Evolutionary conservation across 2,888 invertebrate genomes (phyloP).

Genomic region (Bimastos eiseni): DNA sequence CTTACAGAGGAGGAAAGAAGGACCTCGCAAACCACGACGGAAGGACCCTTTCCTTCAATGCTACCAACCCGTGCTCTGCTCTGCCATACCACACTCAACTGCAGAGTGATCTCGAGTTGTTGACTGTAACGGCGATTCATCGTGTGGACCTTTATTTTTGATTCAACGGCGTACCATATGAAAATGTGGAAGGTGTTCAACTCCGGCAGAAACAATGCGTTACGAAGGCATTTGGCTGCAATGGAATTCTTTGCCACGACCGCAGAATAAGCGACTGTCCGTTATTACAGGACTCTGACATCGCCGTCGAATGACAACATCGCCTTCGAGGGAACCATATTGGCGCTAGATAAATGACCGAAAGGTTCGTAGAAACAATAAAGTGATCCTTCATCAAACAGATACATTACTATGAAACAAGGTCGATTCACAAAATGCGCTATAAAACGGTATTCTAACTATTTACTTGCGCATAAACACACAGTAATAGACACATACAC

Average conservation of each 20-base stretch:
- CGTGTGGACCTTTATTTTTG: background rate
- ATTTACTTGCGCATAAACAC: background rate
- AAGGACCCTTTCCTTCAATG: background rate
- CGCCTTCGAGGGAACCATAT: background rate
- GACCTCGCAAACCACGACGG: background rate
- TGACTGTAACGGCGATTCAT: background rate
- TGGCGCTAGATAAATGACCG: background rate
- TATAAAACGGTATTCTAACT: background rate
- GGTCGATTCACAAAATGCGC: background rate
- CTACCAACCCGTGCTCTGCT: background rate
- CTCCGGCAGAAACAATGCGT: background rate
- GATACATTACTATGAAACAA: background rate
- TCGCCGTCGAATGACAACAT: background rate
- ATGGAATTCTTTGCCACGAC: background rate
- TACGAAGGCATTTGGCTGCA: background rate
- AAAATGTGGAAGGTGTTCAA: background rate
- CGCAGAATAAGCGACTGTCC: background rate
- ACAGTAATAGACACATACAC: background rate
- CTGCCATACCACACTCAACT: background rate
- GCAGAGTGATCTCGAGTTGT: background rate
- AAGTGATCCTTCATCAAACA: background rate
- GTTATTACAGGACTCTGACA: conserved; percentile 9
- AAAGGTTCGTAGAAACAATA: background rate
- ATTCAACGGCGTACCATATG: background rate
- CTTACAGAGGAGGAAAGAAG: background rate